Base-by-base conservation (phyloP, 2,113 vertebrate species). In the Apistogramma diplotaenia region DNA sequence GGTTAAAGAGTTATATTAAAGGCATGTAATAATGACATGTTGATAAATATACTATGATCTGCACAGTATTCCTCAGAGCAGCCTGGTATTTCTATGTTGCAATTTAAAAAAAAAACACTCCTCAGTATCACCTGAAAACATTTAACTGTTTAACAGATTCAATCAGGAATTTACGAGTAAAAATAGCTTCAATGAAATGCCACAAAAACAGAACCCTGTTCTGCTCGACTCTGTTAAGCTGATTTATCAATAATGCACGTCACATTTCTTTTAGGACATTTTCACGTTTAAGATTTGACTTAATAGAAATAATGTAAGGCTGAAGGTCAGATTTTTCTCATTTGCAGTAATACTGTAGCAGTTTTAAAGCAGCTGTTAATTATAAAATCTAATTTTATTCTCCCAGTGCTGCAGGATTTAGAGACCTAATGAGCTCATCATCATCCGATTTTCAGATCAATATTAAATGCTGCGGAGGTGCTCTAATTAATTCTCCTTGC, bases 391-490 rank as follows among this genome's bases (percentile, higher is more conserved):
- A n/a, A 72, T 18, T 74, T 85, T 46, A 58, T 57, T 74, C 10
- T 78, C 13, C 19, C 51, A 71, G 79, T 55, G 58, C 59, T 58
- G 33, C 11, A 19, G 51, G 57, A 70, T 77, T 77, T 82, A 25
- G 46, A 54, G 10, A 35, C 11, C 46, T 74, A n/a, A 58, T 61
- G 35, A 56, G 13, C 25, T 59, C 12, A 43, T 51, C 29, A 58
- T 71, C 49, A 79, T 77, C 81, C 53, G 33, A 73, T 78, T 85
- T 79, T 79, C 60, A 72, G 46, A 54, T 72, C 29, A 70, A 25
- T 59, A 35, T 58, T 43, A 75, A 85, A 72, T 33, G 11, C 62
- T 19, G 19, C 21, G 37, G 33, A 79, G 62, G 25, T 56, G 58
- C 72, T 74, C 51, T 40, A 16, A 58, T 59, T 71, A 35, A 49